phyloP scores from a whole-genome alignment of 2,888 invertebrate genomes.

The Stenichneumon culpator region DNA sequence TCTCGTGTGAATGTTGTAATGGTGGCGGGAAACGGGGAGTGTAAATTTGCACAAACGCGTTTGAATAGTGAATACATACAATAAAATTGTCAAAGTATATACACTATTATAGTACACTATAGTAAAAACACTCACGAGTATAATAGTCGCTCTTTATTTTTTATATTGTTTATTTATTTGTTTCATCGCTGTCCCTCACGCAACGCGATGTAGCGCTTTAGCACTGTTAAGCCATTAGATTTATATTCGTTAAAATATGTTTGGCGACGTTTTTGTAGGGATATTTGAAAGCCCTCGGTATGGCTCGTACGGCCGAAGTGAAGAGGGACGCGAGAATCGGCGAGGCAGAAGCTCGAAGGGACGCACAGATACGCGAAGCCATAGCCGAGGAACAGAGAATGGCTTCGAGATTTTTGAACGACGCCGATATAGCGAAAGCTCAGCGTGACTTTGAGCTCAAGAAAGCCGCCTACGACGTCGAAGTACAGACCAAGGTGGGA shows the following conservation, averaged over 20 bases:
- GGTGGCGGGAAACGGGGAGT: not conserved
- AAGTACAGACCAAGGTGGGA: conserved; percentile 96
- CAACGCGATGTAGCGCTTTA: conserved; percentile 54
- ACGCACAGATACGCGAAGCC: conserved; percentile 97
- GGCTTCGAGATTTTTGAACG: conserved; percentile 97
- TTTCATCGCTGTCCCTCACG: conserved; percentile 39
- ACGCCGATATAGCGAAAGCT: conserved; percentile 98
- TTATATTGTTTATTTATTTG: conserved; percentile 5
- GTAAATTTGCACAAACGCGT: conserved; percentile 50
- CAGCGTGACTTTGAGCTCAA: conserved; percentile 98
- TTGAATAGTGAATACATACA: conserved; percentile 25
- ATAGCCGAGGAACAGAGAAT: conserved; percentile 98
- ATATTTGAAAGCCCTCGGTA: conserved; percentile 96
- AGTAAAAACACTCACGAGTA: conserved; percentile 14
- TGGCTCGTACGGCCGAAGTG: conserved; percentile 97
- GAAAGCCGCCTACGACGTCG: conserved; percentile 98
- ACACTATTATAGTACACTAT: conserved; percentile 16
- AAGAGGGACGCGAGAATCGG: conserved; percentile 98
- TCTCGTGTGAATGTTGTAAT: conserved; percentile 37
- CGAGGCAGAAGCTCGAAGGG: conserved; percentile 97
- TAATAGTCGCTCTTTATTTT: conserved; percentile 16
- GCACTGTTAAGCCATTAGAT: conserved; percentile 15
- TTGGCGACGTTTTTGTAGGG: conserved; percentile 87
- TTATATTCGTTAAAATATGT: conserved; percentile 4
- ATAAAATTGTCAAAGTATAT: conserved; percentile 12